Percentiles rank a stretch among this genome's conserved stretches.
Evolutionary conservation across 1,140 invertebrate genomes (phyloP).

Genomic region (Caenorhabditis latens): DNA sequence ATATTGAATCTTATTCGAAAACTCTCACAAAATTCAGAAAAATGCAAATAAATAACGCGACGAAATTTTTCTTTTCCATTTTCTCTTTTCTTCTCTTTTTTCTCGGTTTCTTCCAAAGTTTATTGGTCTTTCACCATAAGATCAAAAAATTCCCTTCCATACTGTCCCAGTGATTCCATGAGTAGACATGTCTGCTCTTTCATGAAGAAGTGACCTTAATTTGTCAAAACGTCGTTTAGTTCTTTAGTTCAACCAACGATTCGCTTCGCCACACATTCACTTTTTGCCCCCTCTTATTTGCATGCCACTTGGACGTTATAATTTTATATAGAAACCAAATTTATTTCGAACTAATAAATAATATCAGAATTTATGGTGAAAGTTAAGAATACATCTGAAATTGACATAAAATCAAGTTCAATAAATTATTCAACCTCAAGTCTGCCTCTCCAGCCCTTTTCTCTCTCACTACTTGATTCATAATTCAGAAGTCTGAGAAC

Average conservation of each 20-base stretch:
- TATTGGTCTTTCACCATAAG: background rate
- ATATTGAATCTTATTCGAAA: too few species aligned
- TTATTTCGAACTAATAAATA: too few species aligned
- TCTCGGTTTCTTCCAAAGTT: background rate
- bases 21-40: background rate
- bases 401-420: background rate
- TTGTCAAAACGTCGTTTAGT: background rate
- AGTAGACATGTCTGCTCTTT: slow-evolving; percentile 4
- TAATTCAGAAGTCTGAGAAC: background rate
- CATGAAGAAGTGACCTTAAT: background rate
- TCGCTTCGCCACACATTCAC: background rate
- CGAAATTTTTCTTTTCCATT: background rate
- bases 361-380: too few species aligned
- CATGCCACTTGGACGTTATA: too few species aligned
- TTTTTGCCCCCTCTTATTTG: background rate
- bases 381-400: background rate
- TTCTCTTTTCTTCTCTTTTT: background rate
- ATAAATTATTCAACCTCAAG: background rate
- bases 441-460: background rate
- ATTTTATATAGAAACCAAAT: too few species aligned
- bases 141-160: background rate
- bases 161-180: background rate
- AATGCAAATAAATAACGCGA: background rate
- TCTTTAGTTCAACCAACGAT: background rate
- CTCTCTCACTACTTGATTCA: background rate